Percentiles rank a stretch among this genome's conserved stretches.
Conservation (phyloP, 1,140 invertebrate species). For the Listronotus bonariensis region DNA sequence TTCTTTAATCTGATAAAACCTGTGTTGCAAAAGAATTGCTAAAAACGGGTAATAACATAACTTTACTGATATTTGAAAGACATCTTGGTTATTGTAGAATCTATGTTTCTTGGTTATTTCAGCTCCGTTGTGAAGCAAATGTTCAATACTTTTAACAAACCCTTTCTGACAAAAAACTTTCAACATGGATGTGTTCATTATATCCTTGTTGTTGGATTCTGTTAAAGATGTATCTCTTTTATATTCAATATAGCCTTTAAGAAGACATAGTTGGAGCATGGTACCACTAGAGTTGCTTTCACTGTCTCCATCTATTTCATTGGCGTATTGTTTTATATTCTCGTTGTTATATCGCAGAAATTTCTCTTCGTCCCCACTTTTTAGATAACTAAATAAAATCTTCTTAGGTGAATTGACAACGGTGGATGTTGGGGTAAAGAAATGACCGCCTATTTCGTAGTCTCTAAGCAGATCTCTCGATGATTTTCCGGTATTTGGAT, state of each 20-base stretch:
- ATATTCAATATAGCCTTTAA: slow-evolving; percentile 37
- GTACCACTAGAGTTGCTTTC: slow-evolving; percentile 11
- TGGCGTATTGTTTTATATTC: slow-evolving; percentile 28
- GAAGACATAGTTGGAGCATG: slow-evolving; percentile 38
- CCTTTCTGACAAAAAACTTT: slow-evolving; percentile 34
- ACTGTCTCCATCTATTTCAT: slow-evolving; percentile 20
- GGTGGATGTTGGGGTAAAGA: not conserved
- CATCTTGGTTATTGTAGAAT: slow-evolving; percentile 20
- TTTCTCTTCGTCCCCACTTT: slow-evolving; percentile 33
- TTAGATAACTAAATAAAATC: slow-evolving; percentile 33
- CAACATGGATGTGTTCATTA: slow-evolving; percentile 32
- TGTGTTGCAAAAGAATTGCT: slow-evolving; percentile 33
- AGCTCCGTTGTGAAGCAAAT: slow-evolving; percentile 39
- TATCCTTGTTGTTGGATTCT: slow-evolving; percentile 1
- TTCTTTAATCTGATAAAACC: slow-evolving; percentile 4
- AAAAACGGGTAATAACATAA: slow-evolving; percentile 41
- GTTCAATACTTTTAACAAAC: slow-evolving; percentile 29
- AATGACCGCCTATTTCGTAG: slow-evolving; percentile 20
- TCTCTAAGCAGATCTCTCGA: slow-evolving; percentile 32
- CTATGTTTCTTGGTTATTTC: slow-evolving; percentile 13
- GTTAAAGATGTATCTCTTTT: not conserved
- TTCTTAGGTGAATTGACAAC: slow-evolving; percentile 2
- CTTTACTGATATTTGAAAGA: slow-evolving; percentile 29
- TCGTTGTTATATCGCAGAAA: slow-evolving; percentile 38
- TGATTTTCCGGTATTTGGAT: slow-evolving; percentile 18